Conservation (phyloP, 2,888 invertebrate genomes). For the Heliothis peltigera region DNA sequence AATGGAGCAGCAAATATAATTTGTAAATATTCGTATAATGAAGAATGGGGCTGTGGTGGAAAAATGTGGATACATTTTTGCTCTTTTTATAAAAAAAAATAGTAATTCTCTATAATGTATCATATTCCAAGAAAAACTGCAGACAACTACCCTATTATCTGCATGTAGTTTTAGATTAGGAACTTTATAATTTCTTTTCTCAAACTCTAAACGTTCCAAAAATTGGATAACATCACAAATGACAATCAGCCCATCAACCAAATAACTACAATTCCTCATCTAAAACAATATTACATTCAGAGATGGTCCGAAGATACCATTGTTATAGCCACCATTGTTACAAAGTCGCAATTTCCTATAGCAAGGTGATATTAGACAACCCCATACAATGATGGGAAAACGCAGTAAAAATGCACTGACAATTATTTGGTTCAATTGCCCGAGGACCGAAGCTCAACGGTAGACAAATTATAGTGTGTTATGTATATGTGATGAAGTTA, state of each 20-base stretch:
- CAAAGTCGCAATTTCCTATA: constrained; percentile 61
- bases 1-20: too few species aligned
- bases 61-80: too few species aligned
- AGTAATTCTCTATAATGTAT: too few species aligned
- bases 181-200: too few species aligned
- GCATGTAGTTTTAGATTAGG: too few species aligned
- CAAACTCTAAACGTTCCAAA: neutral
- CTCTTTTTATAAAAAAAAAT: too few species aligned
- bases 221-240: constrained; percentile 38
- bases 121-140: too few species aligned
- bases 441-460: constrained; percentile 61
- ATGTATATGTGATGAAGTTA: constrained; percentile 55
- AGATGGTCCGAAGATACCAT: constrained; percentile 61
- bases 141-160: too few species aligned
- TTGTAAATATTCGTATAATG: too few species aligned
- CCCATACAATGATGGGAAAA: constrained; percentile 72
- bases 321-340: constrained; percentile 58
- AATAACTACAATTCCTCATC: constrained; percentile 53
- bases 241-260: constrained; percentile 54
- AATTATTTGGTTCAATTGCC: constrained; percentile 76
- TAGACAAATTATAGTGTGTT: constrained; percentile 59
- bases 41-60: too few species aligned
- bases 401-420: constrained; percentile 60
- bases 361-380: constrained; percentile 64
- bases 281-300: constrained; percentile 61